Evolutionary conservation across 2,888 invertebrate species (phyloP).

Genomic region (Limenitis camilla): DNA sequence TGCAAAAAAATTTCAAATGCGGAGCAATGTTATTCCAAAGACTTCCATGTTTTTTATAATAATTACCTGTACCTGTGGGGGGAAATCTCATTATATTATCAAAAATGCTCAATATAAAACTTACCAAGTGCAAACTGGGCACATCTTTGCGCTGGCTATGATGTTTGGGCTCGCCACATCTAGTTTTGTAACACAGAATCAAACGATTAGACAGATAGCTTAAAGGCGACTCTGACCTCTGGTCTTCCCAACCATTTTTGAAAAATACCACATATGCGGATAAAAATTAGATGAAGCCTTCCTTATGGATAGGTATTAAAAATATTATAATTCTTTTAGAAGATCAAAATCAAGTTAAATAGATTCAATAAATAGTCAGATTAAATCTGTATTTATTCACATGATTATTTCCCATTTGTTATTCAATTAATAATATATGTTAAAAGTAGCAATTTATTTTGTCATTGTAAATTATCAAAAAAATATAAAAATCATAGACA

Average conservation of each 20-base stretch:
- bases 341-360: too few species aligned
- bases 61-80: slow-evolving; percentile 26
- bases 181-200: slow-evolving; percentile 68
- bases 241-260: too few species aligned
- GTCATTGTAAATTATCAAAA: too few species aligned
- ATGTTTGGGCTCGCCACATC: slow-evolving; percentile 46
- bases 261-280: background rate
- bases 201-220: slow-evolving; percentile 50
- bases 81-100: slow-evolving; percentile 18
- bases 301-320: background rate
- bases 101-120: slow-evolving; percentile 35
- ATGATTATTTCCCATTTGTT: too few species aligned
- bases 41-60: background rate
- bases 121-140: slow-evolving; percentile 41
- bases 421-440: too few species aligned
- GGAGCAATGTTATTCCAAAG: background rate
- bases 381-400: too few species aligned
- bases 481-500: background rate
- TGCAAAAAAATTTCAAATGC: slow-evolving; percentile 1
- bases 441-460: too few species aligned
- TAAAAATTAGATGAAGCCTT: background rate
- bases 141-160: slow-evolving; percentile 39
- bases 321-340: background rate
- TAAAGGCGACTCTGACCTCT: slow-evolving; percentile 6
- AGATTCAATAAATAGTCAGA: too few species aligned